A percentile compares a stretch with the other conserved stretches of the same genome.
Conservation (phyloP, 2,113 vertebrate genomes). For the Melanerpes aurifrons region DNA sequence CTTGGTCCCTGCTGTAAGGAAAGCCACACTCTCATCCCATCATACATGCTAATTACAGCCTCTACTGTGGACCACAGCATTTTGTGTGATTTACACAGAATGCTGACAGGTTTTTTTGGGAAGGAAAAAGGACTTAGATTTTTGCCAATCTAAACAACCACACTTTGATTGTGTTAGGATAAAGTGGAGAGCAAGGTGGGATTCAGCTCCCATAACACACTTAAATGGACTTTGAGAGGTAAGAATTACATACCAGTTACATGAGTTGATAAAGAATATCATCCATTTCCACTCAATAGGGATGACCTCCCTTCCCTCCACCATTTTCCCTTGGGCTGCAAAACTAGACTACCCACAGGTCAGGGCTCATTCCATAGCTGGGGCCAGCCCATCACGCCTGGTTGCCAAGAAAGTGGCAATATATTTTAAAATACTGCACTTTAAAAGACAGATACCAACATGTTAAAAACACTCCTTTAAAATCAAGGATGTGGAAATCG, state of each 20-base stretch:
- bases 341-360: slow-evolving; percentile 42
- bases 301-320: slow-evolving; percentile 8
- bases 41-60: slow-evolving; percentile 27
- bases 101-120: slow-evolving; percentile 13
- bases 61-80: background rate
- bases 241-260: background rate
- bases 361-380: slow-evolving; percentile 54
- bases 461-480: slow-evolving; percentile 41
- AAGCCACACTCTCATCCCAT: background rate
- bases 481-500: slow-evolving; percentile 55
- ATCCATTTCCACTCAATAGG: background rate
- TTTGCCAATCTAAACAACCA: slow-evolving; percentile 44
- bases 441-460: background rate
- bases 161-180: background rate
- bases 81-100: slow-evolving; percentile 32
- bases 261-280: slow-evolving; percentile 24
- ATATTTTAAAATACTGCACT: slow-evolving; percentile 4
- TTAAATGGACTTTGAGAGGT: background rate
- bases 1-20: background rate
- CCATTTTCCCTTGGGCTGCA: slow-evolving; percentile 31
- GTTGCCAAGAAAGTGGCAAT: slow-evolving; percentile 14
- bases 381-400: background rate
- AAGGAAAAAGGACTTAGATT: background rate
- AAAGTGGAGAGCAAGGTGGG: background rate
- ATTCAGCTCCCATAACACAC: background rate